phyloP scores from a whole-genome alignment of 2,888 invertebrate species.

The Plagiodera versicolora region DNA sequence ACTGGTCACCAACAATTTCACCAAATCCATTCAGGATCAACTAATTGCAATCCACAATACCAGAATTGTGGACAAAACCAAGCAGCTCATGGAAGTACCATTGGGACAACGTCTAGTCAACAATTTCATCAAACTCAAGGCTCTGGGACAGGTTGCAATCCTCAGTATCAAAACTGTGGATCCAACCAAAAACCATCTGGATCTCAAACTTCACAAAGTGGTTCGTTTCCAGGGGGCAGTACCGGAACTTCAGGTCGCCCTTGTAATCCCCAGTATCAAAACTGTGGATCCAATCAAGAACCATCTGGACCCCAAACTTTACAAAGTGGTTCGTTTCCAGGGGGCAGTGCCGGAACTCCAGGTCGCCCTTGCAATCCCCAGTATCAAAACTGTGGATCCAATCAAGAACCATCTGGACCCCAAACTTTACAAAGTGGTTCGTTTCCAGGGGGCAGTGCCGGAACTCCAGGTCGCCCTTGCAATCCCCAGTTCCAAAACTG shows the following conservation, averaged over 20 bases:
- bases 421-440: no score
- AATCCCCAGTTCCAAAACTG: conserved; percentile 11
- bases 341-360: no score
- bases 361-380: neutral
- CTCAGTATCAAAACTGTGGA: no score
- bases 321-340: no score
- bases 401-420: no score
- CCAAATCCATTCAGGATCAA: neutral
- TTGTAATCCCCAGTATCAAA: no score
- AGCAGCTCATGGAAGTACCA: neutral
- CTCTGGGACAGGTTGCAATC: neutral
- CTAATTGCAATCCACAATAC: neutral
- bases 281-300: no score
- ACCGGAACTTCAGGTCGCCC: neutral
- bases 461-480: neutral
- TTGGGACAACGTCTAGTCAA: neutral
- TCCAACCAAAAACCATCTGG: no score
- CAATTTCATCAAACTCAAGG: neutral
- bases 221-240: no score
- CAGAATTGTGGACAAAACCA: neutral
- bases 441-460: no score
- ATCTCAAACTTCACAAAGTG: no score
- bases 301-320: no score
- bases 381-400: conserved; percentile 12
- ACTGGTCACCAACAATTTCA: conserved; percentile 2